phyloP scores from a whole-genome alignment of 2,888 invertebrate species.

The Dryobota labecula region DNA sequence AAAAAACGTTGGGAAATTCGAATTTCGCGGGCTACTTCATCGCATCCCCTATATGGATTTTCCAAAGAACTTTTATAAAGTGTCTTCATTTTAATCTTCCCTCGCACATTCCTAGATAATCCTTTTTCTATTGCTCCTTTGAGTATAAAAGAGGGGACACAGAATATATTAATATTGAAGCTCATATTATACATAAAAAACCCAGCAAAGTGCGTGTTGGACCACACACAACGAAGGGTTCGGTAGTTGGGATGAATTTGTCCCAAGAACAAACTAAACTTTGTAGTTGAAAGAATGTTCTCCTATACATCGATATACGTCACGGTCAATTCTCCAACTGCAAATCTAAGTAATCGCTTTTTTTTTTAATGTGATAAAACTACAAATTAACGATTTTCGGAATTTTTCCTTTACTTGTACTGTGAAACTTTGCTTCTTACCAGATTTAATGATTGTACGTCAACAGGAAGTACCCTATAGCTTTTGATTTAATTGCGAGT shows the following conservation, averaged over 20 bases:
- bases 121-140: slow-evolving; percentile 40
- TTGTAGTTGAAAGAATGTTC: not conserved
- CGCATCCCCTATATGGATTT: not conserved
- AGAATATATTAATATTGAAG: slow-evolving; percentile 17
- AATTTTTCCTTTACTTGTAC: too few species aligned
- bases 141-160: slow-evolving; percentile 13
- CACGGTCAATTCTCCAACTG: too few species aligned
- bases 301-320: too few species aligned
- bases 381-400: too few species aligned
- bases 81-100: slow-evolving; percentile 40
- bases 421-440: too few species aligned
- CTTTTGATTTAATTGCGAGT: too few species aligned
- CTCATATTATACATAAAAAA: slow-evolving; percentile 3
- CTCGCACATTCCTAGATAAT: slow-evolving; percentile 29
- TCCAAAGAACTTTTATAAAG: slow-evolving; percentile 34
- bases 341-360: too few species aligned
- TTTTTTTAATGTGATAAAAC: too few species aligned
- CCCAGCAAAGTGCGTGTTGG: not conserved
- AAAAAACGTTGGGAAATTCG: not conserved
- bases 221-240: not conserved
- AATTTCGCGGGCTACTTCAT: not conserved
- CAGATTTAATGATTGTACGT: too few species aligned
- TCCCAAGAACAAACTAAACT: not conserved
- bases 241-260: not conserved
- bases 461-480: too few species aligned